Evolutionary conservation across 35 echinoderm and acorn worm genomes (phyloP), one percentile per base, ranked within the genome.

Genomic region (Strongylocentrotus purpuratus): DNA sequence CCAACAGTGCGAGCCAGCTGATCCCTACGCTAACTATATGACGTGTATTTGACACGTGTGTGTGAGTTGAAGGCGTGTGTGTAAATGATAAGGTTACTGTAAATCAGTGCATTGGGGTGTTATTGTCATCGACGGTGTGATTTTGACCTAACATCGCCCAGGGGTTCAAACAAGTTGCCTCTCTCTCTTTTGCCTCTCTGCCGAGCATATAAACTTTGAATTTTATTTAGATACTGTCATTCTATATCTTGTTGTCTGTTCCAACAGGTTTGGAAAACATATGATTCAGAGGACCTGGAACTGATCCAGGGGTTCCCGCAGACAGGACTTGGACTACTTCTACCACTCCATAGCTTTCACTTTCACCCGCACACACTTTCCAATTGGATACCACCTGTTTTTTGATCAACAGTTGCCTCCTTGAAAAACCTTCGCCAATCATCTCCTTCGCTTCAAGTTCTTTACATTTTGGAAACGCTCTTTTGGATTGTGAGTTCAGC

Each of bases 211-310:
- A 78, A 78, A 71, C 61, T 78, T n/a, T 78, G 65, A 5, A 22
- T 15, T 2, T n/a, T 28, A n/a, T 0, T 17, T 2, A 59, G 65
- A 7, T 6, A 4, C 65, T 28, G 65, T 78, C 65, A 78, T 78
- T 28, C 28, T 78, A 78, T 78, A n/a, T 78, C 20, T 78, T 78
- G 65, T 78, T 78, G 5, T 78, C 20, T 78, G 20, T 22, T 31
- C 65, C 65, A 78, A 78, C 65, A 78, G 65, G 65, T n/a, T 55
- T 78, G 65, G n/a, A 41, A 78, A 78, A 78, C 28, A 78, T 78
- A 55, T 55, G 50, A 12, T 55, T 55, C 50, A 55, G 50, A 55
- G 50, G 28, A 28, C 65, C 65, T 22, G 65, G 65, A n/a, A 22
- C 28, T 22, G 65, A 78, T 78, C 65, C 65, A 78, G 65, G 35